Base-by-base conservation (phyloP, 2,113 vertebrate species). In the Mohoua ochrocephala region DNA sequence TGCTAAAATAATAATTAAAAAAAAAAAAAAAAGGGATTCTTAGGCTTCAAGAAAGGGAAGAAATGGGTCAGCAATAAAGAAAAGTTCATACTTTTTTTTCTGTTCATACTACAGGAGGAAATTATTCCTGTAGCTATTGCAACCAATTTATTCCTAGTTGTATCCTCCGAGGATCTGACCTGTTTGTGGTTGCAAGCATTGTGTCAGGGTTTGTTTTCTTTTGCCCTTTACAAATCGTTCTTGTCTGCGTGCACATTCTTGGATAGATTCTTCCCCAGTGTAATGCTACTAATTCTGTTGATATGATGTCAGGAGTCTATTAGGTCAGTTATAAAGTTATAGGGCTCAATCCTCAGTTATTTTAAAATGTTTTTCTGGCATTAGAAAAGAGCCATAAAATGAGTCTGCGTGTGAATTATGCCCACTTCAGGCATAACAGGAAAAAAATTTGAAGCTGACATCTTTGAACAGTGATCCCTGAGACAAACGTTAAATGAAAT, bases 211-310 rank as follows among this genome's bases (percentile, higher is more conserved):
- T 92, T 92, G 81, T 89, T 85, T 94, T 82, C 77, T 91, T 90
- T 96, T 70, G 89, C 91, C 95, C 77, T 84, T 95, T 89, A 61
- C 61, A 68, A 94, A 70, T 79, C 13, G 5, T 86, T 85, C 81
- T 68, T n/a, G 57, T 87, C 89, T 95, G 81, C 1, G 1, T 81
- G 76, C 82, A 67, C 52, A 76, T 89, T 91, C 88, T 94, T 95
- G 93, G 87, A 76, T 82, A 84, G 89, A 69, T 91, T 88, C 94
- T 95, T 94, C 82, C 70, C 78, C 68, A 50, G 91, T 61, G 91
- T 94, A 95, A 95, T 89, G 75, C 84, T 91, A 50, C 82, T 95
- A 94, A 91, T 97, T 93, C 89, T 87, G 79, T 79, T 96, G 83
- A 87, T 95, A 81, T 50, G 93, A 91, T 87, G 84, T 94, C 88